Conservation (phyloP, 2,888 invertebrate species). For the Fragum whitleyi region DNA sequence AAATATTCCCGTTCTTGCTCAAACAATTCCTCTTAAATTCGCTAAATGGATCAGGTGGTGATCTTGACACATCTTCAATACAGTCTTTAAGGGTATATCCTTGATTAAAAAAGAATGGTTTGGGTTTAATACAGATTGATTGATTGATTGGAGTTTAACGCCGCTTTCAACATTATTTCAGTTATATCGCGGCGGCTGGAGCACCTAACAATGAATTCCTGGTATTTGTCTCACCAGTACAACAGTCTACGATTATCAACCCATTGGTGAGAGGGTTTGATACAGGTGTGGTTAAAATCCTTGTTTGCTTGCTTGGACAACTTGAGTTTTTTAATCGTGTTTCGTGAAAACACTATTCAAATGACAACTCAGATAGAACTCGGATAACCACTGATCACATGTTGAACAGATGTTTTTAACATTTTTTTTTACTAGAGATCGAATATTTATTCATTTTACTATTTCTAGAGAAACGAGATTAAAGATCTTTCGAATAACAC, state of each 20-base stretch:
- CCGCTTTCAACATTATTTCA: too few species aligned
- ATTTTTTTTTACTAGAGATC: background rate
- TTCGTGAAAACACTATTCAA: slow-evolving; percentile 11
- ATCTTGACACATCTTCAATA: background rate
- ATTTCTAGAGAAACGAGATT: slow-evolving; percentile 4
- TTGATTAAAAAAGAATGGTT: background rate
- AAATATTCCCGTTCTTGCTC: background rate
- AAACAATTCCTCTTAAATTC: background rate
- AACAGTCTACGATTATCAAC: too few species aligned
- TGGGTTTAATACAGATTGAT: background rate
- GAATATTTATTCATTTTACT: background rate
- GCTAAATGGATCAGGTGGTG: background rate
- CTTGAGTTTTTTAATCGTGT: background rate
- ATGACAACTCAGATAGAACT: slow-evolving; percentile 13
- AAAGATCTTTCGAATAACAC: slow-evolving; percentile 20
- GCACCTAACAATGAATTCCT: too few species aligned
- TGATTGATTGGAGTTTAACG: too few species aligned
- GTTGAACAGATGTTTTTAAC: slow-evolving; percentile 8
- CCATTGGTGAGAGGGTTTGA: too few species aligned
- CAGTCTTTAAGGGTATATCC: background rate
- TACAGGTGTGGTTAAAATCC: background rate
- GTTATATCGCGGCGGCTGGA: too few species aligned
- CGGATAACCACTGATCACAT: slow-evolving; percentile 9
- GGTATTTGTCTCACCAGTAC: too few species aligned
- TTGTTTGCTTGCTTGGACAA: slow-evolving; percentile 4